Conservation (phyloP, 2,888 invertebrate genomes). For the Cephus runcator region DNA sequence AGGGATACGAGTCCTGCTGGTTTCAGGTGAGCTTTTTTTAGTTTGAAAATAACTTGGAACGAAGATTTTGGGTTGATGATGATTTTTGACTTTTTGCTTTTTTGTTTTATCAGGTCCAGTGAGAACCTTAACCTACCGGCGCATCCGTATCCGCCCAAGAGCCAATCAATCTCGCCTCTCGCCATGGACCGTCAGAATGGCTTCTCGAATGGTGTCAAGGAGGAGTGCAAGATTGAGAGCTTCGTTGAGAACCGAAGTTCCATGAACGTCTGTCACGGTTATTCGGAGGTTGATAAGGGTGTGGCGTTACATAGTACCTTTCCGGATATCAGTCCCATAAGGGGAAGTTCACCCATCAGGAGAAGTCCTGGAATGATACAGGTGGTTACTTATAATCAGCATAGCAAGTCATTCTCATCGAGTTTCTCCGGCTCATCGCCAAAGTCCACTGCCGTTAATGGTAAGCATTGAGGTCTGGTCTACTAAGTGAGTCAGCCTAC, state of each 20-base stretch:
- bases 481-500: not conserved
- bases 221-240: constrained; percentile 52
- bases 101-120: constrained; percentile 46
- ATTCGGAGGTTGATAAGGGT: constrained; percentile 58
- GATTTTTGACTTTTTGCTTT: not conserved
- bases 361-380: constrained; percentile 42
- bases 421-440: constrained; percentile 51
- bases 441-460: constrained; percentile 39
- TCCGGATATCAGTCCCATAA: constrained; percentile 54
- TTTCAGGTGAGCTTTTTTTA: constrained; percentile 46
- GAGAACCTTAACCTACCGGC: constrained; percentile 54
- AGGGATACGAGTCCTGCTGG: constrained; percentile 60
- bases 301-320: constrained; percentile 41
- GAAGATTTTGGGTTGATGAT: not conserved
- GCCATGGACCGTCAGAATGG: constrained; percentile 64
- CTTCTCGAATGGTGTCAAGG: constrained; percentile 57
- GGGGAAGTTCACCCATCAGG: constrained; percentile 33
- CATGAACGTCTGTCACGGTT: constrained; percentile 48
- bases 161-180: constrained; percentile 60
- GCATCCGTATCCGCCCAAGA: constrained; percentile 51
- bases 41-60: not conserved
- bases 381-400: constrained; percentile 49
- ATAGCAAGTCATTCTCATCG: constrained; percentile 48
- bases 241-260: constrained; percentile 45
- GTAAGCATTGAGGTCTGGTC: constrained; percentile 28